Percentiles rank a stretch among this genome's conserved stretches.
Conservation (phyloP, 2,888 invertebrate genomes). For the Pseudococcus longispinus region DNA sequence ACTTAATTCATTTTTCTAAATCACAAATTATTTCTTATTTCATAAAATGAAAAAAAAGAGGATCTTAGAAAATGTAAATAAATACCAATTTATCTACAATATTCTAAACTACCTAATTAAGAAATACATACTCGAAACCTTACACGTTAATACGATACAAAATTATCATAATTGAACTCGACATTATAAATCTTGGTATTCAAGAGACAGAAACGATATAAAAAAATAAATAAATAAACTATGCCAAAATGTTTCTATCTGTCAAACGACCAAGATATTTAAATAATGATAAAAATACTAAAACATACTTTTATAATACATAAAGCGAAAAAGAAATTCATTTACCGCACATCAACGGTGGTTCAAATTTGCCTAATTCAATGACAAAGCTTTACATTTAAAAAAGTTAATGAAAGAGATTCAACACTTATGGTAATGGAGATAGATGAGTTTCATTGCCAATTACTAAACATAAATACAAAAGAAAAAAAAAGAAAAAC, state of each 20-base stretch:
- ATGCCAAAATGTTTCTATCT: slow-evolving; percentile 51
- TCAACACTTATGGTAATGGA: slow-evolving; percentile 44
- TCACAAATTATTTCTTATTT: slow-evolving; percentile 42
- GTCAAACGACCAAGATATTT: slow-evolving; percentile 47
- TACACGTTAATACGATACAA: slow-evolving; percentile 27
- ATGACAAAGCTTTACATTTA: slow-evolving; percentile 27
- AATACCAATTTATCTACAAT: slow-evolving; percentile 17
- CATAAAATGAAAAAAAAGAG: not conserved
- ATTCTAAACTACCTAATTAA: slow-evolving; percentile 6
- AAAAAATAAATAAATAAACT: slow-evolving; percentile 49
- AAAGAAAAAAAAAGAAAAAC: slow-evolving; percentile 31
- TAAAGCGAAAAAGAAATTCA: not conserved
- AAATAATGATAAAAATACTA: slow-evolving; percentile 36
- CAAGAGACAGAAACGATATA: slow-evolving; percentile 54
- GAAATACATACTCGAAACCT: slow-evolving; percentile 22
- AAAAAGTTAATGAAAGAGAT: slow-evolving; percentile 25
- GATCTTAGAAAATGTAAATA: slow-evolving; percentile 29
- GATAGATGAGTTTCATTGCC: slow-evolving; percentile 26
- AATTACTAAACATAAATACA: slow-evolving; percentile 29
- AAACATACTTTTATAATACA: slow-evolving; percentile 39
- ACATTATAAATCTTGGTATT: slow-evolving; percentile 48
- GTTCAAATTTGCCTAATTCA: slow-evolving; percentile 36
- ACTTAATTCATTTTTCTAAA: slow-evolving; percentile 44
- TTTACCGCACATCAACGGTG: slow-evolving; percentile 32
- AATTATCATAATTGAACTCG: slow-evolving; percentile 29